Base-by-base conservation (phyloP, 2,888 invertebrate genomes). In the Pilophorus perplexus region DNA sequence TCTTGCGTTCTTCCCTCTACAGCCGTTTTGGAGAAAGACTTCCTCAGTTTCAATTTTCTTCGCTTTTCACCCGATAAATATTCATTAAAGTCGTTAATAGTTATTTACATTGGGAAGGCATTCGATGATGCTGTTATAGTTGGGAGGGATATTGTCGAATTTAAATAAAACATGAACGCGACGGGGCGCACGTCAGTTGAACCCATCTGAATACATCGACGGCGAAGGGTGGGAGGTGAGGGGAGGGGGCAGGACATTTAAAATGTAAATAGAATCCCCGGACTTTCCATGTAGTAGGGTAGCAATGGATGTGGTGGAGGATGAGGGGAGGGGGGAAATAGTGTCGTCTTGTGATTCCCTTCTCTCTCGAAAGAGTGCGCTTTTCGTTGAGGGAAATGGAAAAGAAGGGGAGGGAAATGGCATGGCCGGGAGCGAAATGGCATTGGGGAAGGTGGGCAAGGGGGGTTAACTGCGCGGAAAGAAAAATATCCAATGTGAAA, bases 401-500 rank as follows among this genome's bases (percentile, higher is more conserved):
- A 16, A 44, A 23, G 20, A 22, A 38, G 62, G 23, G 44, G 37
- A 20, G 23, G 48, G 48, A 42, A 59, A 59, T 25, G 42, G 59
- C 42, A 42, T 28, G 66, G 52, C 55, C 57, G 68, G 68, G 16
- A 52, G 28, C 25, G 27, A 28, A 10, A 25, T 52, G 22, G 46
- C 2, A 42, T 5, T 40, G 38, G 46, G 54, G n/a, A n/a, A n/a
- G n/a, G n/a, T n/a, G n/a, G n/a, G 57, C 5, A 25, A 46, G 55
- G 60, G 20, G 44, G 52, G 52, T 59, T 65, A 16, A 50, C 57
- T 57, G 18, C 57, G 28, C 55, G 60, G 40, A 54, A 38, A 46
- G 68, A 38, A 55, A 67, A 42, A 46, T 64, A 64, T 64, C 64
- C 50, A 64, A 38, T 23, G 62, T 42, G 64, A 52, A 67, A 64